Evolutionary conservation across 2,797 vertebrate genomes (phyloP).

Genomic region (Buphagus erythrorhynchus): DNA sequence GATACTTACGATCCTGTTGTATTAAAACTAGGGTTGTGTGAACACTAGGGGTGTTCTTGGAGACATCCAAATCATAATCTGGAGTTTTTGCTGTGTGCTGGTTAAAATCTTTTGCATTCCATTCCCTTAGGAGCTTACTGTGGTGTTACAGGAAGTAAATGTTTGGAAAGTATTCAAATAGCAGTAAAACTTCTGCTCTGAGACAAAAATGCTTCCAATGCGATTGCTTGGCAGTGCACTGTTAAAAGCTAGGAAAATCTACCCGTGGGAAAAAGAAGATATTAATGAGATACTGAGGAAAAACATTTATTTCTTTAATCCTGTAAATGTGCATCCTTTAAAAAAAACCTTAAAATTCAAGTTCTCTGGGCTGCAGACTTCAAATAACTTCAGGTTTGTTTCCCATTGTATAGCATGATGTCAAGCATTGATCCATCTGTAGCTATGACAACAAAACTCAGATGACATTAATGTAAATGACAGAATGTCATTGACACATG

Average conservation of each 20-base stretch:
- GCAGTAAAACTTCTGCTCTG: neutral
- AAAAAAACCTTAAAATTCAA: neutral
- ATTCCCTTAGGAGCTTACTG: neutral
- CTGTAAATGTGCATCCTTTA: neutral
- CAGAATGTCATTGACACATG: neutral
- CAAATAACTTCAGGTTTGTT: neutral
- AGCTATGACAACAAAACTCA: neutral
- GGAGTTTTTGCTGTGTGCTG: neutral
- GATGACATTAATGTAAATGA: neutral
- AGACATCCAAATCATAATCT: neutral
- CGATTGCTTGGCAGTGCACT: neutral
- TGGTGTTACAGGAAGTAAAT: neutral
- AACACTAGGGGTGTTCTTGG: neutral
- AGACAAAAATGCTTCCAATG: neutral
- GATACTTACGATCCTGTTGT: neutral
- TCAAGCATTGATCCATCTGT: neutral
- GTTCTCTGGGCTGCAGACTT: neutral
- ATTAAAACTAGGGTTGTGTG: neutral
- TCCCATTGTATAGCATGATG: neutral
- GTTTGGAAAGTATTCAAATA: neutral
- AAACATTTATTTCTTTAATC: neutral
- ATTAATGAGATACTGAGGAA: neutral
- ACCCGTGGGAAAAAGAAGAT: accelerated
- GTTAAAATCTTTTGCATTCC: neutral
- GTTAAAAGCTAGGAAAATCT: neutral